phyloP scores from a whole-genome alignment of 2,113 vertebrate genomes.

The Axis porcinus region DNA sequence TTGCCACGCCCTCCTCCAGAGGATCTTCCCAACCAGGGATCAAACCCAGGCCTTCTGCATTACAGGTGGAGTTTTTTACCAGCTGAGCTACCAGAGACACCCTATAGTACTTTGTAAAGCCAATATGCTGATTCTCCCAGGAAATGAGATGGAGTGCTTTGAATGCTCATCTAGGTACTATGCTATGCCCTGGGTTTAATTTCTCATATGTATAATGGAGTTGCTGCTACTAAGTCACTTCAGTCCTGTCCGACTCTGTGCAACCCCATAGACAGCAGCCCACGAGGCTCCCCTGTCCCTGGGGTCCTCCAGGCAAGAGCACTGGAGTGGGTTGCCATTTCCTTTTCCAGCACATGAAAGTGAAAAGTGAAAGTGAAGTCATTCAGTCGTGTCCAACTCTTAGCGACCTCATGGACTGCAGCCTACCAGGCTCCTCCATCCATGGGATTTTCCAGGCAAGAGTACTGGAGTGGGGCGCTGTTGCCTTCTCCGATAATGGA shows the following conservation, averaged over 20 bases:
- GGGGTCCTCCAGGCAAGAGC: no score
- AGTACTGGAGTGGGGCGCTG: no score
- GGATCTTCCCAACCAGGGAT: background rate
- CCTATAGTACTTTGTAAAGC: background rate
- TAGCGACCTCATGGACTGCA: no score
- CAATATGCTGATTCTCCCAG: background rate
- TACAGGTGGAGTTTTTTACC: background rate
- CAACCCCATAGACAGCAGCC: no score
- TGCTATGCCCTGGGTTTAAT: background rate
- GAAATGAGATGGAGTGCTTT: background rate
- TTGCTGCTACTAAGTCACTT: background rate
- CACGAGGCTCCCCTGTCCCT: no score
- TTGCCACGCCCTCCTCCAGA: background rate
- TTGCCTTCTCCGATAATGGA: background rate
- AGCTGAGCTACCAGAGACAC: background rate
- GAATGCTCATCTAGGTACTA: background rate
- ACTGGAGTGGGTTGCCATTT: no score
- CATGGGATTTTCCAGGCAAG: no score
- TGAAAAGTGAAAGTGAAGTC: no score
- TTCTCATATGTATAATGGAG: background rate
- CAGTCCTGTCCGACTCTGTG: no score
- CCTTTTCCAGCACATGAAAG: no score
- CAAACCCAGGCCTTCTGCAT: background rate
- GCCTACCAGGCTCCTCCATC: no score
- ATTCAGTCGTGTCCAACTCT: no score